Conservation (phyloP, 2,888 invertebrate species). For the Philereme transversata region DNA sequence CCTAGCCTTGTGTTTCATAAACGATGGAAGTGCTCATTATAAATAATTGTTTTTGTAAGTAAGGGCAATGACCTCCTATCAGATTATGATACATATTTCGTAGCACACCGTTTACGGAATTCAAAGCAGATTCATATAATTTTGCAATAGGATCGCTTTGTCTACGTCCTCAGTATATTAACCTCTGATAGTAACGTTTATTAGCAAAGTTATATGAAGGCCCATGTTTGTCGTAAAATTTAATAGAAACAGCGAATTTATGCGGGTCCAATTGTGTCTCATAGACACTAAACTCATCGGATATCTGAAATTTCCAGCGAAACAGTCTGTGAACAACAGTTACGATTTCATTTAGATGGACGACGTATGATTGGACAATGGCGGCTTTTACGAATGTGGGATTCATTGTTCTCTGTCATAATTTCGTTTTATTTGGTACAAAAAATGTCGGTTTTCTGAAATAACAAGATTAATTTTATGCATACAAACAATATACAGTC, state of each 20-base stretch:
- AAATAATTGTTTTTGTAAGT: no score
- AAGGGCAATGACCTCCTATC: no score
- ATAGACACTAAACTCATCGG: slow-evolving; percentile 55
- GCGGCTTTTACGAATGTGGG: slow-evolving; percentile 12
- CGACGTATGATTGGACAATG: slow-evolving; percentile 23
- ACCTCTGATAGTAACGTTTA: slow-evolving; percentile 69
- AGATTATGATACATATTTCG: no score
- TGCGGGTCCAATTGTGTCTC: slow-evolving; percentile 60
- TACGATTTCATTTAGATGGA: slow-evolving; percentile 44
- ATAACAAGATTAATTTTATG: neutral
- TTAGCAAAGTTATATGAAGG: slow-evolving; percentile 80
- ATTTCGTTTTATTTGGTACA: slow-evolving; percentile 1
- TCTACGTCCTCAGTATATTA: slow-evolving; percentile 50
- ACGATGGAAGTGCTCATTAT: slow-evolving; percentile 20
- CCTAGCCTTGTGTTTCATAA: neutral
- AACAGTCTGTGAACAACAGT: slow-evolving; percentile 44
- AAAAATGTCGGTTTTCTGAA: neutral
- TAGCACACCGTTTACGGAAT: slow-evolving; percentile 19
- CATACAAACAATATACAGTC: neutral
- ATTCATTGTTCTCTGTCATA: slow-evolving; percentile 13
- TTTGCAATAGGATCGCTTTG: slow-evolving; percentile 39
- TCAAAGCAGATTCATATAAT: slow-evolving; percentile 45
- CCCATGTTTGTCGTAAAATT: slow-evolving; percentile 76
- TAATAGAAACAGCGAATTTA: slow-evolving; percentile 78
- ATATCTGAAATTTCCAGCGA: slow-evolving; percentile 49